These are phyloP conservation scores for Sesia bembeciformis DNA, from an alignment of 2,888 invertebrate genomes.

Conservation along the genomic window DNA sequence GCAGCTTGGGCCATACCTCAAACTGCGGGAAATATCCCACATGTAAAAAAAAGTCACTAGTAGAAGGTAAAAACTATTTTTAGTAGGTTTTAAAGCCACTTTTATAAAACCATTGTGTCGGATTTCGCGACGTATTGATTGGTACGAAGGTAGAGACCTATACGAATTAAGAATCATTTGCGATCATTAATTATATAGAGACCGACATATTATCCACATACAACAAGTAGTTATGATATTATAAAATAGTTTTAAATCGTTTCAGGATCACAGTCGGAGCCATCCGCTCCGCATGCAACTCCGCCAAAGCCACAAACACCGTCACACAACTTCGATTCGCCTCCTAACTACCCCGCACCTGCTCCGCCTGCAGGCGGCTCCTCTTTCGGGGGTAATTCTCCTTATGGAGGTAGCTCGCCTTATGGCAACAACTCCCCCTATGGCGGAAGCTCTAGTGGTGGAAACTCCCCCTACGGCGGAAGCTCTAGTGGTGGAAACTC, in stretches of 20 bases:
- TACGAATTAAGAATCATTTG: too few relatives aligned
- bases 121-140: too few relatives aligned
- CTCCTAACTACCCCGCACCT: slow-evolving; percentile 61
- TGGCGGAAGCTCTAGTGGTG: slow-evolving; percentile 4
- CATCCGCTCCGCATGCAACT: slow-evolving; percentile 29
- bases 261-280: slow-evolving; percentile 56
- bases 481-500: slow-evolving; percentile 8
- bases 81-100: too few relatives aligned
- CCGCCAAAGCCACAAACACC: slow-evolving; percentile 42
- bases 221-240: too few relatives aligned
- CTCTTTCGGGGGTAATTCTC: slow-evolving; percentile 4
- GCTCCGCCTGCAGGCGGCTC: slow-evolving; percentile 36
- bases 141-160: too few relatives aligned
- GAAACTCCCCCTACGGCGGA: slow-evolving; percentile 8
- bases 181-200: too few relatives aligned
- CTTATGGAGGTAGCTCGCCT: slow-evolving; percentile 15
- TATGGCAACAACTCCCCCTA: slow-evolving; percentile 13
- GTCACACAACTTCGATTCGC: slow-evolving; percentile 36
- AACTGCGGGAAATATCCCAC: slow-evolving; percentile 81
- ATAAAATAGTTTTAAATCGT: slow-evolving; percentile 4
- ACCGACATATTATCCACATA: too few relatives aligned
- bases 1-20: slow-evolving; percentile 72
- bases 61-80: slow-evolving; percentile 39
- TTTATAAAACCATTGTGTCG: too few relatives aligned
- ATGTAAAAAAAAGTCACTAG: slow-evolving; percentile 75